phyloP scores from a whole-genome alignment of 2,113 vertebrate species.

The Porphyrio hochstetteri region DNA sequence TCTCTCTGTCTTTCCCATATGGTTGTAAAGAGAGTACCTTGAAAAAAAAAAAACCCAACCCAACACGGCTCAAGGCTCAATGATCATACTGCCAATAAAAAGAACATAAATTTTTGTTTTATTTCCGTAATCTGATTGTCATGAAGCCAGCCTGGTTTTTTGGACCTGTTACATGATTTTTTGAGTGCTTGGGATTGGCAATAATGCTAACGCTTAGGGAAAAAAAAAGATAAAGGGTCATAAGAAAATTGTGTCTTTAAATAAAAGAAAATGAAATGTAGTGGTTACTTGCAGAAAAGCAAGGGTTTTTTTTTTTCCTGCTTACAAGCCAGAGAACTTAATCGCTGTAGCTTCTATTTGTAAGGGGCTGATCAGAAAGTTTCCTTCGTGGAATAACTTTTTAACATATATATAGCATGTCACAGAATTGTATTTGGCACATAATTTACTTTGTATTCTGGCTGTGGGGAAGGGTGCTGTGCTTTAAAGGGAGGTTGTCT shows the following conservation, averaged over 20 bases:
- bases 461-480: slow-evolving; percentile 19
- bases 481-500: slow-evolving; percentile 32
- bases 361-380: background rate
- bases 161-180: slow-evolving; percentile 8
- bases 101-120: slow-evolving; percentile 57
- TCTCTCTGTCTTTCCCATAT: background rate
- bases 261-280: background rate
- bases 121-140: slow-evolving; percentile 66
- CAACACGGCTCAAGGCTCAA: background rate
- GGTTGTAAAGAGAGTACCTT: slow-evolving; percentile 25
- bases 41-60: background rate
- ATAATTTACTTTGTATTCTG: slow-evolving; percentile 39
- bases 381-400: background rate
- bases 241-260: slow-evolving; percentile 1
- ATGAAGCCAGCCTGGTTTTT: slow-evolving; percentile 27
- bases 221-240: background rate
- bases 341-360: background rate
- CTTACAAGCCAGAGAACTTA: background rate
- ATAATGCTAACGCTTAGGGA: background rate
- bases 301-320: background rate
- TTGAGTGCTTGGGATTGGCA: slow-evolving; percentile 26
- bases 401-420: background rate
- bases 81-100: slow-evolving; percentile 41
- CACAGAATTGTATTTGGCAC: background rate
- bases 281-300: background rate